These are phyloP conservation scores for Auanema sp. DNA, from an alignment of 2,888 invertebrate genomes.

Conservation along the genomic window DNA sequence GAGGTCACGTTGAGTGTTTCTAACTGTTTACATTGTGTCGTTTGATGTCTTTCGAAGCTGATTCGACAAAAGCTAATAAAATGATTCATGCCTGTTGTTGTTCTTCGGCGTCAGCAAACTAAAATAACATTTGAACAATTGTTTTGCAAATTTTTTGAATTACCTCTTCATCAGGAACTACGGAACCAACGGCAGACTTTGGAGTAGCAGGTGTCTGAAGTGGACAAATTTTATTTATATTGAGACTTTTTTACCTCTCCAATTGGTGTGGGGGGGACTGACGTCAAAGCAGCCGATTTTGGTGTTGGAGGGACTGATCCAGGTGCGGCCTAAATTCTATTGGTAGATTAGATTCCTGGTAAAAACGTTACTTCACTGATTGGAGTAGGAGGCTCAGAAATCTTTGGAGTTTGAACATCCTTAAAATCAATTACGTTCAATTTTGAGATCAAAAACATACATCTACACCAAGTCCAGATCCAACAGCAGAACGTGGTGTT, in stretches of 20 bases:
- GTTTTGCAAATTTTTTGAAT: no score
- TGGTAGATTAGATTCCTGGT: constrained; percentile 24
- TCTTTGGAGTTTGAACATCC: neutral
- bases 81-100: no score
- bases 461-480: no score
- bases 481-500: no score
- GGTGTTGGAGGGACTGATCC: constrained; percentile 3
- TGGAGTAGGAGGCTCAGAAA: constrained; percentile 34
- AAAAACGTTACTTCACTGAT: constrained; percentile 1
- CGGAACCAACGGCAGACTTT: constrained; percentile 9
- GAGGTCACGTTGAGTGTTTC: neutral
- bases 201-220: constrained; percentile 19
- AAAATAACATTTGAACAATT: no score
- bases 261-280: constrained; percentile 33
- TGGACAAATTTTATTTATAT: constrained; percentile 32
- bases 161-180: neutral
- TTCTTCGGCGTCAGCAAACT: no score
- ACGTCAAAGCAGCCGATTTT: constrained; percentile 5
- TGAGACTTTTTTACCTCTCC: constrained; percentile 7
- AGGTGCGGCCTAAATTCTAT: neutral
- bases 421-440: no score
- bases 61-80: no score
- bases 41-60: no score
- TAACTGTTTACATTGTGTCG: no score
- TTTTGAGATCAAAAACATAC: no score